These are phyloP conservation scores for Echeneis naucrates DNA, from an alignment of 2,797 vertebrate species.

Conservation along the genomic window DNA sequence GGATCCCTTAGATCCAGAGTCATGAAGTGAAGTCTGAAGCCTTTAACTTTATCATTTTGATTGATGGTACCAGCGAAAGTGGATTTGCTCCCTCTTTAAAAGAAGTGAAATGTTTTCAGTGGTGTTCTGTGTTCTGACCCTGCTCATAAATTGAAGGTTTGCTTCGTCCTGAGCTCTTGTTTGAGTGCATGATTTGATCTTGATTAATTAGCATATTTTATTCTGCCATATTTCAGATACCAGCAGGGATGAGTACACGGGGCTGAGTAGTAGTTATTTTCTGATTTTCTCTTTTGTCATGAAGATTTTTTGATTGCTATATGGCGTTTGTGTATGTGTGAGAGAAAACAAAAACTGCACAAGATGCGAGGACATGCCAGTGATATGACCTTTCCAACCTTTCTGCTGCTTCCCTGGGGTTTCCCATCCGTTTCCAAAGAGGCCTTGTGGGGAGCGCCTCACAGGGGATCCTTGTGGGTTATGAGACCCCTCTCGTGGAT, in stretches of 20 bases:
- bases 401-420: conserved; percentile 65
- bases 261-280: neutral
- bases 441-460: conserved; percentile 64
- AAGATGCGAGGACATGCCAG: conserved; percentile 40
- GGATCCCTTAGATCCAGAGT: conserved; percentile 22
- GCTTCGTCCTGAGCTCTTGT: neutral
- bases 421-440: conserved; percentile 74
- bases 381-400: conserved; percentile 74
- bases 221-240: neutral
- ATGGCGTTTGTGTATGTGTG: neutral
- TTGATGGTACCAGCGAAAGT: conserved; percentile 39
- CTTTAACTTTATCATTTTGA: conserved; percentile 32
- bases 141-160: neutral
- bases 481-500: conserved; percentile 69
- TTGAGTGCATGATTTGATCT: conserved; percentile 20
- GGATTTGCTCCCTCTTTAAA: conserved; percentile 37
- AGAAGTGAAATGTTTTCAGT: conserved; percentile 1
- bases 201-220: conserved; percentile 16
- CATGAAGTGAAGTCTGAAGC: conserved; percentile 18
- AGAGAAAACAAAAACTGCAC: conserved; percentile 5
- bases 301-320: neutral
- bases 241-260: neutral
- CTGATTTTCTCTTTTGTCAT: neutral
- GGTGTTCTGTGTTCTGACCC: neutral
- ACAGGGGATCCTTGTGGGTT: conserved; percentile 74